Evolutionary conservation across 2,888 invertebrate species (phyloP).

Genomic region (Phortica okadai): DNA sequence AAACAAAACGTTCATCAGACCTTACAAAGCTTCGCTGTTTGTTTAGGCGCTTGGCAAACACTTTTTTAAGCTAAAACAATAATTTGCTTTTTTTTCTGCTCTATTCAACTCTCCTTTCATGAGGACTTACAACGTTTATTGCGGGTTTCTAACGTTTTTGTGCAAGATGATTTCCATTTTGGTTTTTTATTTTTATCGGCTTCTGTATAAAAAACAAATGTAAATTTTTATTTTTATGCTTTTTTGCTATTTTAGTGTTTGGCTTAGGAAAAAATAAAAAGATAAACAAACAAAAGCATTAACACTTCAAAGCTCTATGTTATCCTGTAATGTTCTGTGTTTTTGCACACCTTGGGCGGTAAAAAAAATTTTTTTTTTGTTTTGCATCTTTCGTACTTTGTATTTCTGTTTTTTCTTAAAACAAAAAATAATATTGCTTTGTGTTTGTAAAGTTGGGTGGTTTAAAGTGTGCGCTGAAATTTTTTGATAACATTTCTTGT

Average conservation of each 20-base stretch:
- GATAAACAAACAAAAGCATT: neutral
- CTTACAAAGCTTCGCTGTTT: neutral
- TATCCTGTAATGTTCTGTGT: neutral
- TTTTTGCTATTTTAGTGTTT: conserved; percentile 8
- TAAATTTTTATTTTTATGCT: conserved; percentile 6
- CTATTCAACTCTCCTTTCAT: neutral
- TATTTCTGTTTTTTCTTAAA: no score
- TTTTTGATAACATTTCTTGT: no score
- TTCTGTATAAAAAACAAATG: conserved; percentile 5
- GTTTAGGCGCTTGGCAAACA: conserved; percentile 15
- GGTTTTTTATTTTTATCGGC: neutral
- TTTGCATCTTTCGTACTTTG: no score
- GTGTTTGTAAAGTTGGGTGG: no score
- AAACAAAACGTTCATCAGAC: conserved; percentile 2
- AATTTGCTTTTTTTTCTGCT: neutral
- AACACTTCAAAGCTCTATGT: conserved; percentile 15
- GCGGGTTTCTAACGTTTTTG: neutral
- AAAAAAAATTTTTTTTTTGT: no score
- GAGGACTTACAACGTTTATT: neutral
- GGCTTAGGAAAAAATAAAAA: neutral
- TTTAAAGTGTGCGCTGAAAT: no score
- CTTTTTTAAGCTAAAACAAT: neutral
- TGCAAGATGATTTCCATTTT: neutral
- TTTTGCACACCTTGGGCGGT: neutral
- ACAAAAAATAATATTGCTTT: no score